phyloP scores from a whole-genome alignment of 2,113 vertebrate species.

The Cynocephalus volans region DNA sequence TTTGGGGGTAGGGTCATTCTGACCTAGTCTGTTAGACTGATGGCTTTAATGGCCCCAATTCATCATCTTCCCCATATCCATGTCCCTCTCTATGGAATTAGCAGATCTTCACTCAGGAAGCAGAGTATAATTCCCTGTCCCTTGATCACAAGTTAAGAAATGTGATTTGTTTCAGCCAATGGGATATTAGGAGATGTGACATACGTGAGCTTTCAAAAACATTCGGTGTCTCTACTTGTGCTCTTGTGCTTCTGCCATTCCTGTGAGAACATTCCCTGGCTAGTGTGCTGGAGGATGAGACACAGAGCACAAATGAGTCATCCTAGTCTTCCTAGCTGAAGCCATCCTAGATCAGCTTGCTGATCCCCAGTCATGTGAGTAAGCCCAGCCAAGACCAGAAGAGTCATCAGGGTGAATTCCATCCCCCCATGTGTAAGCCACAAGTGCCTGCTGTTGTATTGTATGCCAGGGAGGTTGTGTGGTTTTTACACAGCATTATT shows the following conservation, averaged over 20 bases:
- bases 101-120: not conserved
- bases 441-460: not conserved
- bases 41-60: not conserved
- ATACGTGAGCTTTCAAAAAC: not conserved
- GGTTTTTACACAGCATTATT: not conserved
- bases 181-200: not conserved
- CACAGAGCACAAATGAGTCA: not conserved
- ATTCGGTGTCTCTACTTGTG: not conserved
- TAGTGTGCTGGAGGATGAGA: not conserved
- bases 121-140: not conserved
- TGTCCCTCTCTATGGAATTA: not conserved
- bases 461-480: not conserved
- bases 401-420: not conserved
- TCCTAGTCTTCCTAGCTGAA: not conserved
- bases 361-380: not conserved
- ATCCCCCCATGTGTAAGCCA: not conserved
- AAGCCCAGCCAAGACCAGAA: not conserved
- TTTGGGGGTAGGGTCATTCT: not conserved
- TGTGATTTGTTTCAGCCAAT: not conserved
- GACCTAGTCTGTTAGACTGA: not conserved
- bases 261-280: not conserved
- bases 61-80: too few relatives aligned
- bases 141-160: constrained; percentile 12
- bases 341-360: not conserved
- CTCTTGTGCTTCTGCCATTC: not conserved